Percentiles rank a stretch among this genome's conserved stretches.
These are phyloP conservation scores for Rhinopithecus roxellana DNA, from an alignment of 2,113 vertebrate species.

Conservation along the genomic window DNA sequence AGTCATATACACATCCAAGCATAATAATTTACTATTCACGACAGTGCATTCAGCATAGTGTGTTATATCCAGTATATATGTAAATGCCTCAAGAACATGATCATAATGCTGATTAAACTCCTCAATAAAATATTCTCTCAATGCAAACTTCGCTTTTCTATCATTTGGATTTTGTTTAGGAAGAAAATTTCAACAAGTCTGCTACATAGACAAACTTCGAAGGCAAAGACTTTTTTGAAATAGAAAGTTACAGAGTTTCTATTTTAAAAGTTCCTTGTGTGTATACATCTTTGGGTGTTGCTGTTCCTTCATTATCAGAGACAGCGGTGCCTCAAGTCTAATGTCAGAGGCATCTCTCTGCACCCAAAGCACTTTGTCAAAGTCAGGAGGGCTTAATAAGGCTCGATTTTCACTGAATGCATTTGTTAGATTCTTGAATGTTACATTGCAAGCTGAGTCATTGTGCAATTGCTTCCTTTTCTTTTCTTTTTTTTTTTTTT, in stretches of 20 bases:
- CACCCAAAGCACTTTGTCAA: conserved; percentile 47
- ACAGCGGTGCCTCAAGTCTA: conserved; percentile 40
- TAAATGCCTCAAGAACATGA: neutral
- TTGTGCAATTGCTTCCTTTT: conserved; percentile 26
- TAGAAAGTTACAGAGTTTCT: conserved; percentile 53
- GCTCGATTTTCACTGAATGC: conserved; percentile 16
- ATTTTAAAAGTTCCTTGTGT: conserved; percentile 33
- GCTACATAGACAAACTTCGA: conserved; percentile 8
- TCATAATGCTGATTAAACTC: neutral
- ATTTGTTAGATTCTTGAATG: conserved; percentile 60
- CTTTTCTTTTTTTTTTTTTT: conserved; percentile 18
- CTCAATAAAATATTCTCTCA: neutral
- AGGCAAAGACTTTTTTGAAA: neutral
- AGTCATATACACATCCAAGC: neutral
- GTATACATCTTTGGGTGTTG: neutral
- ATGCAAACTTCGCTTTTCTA: conserved; percentile 25
- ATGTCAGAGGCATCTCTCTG: conserved; percentile 38
- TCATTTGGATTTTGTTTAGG: conserved; percentile 40
- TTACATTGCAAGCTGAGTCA: conserved; percentile 53
- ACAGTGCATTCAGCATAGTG: neutral
- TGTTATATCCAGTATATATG: neutral
- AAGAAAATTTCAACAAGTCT: conserved; percentile 34
- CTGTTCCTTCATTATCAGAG: conserved; percentile 45
- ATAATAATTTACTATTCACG: neutral
- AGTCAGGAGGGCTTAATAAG: conserved; percentile 24